Percentiles rank a stretch among this genome's conserved stretches.
phyloP scores from a whole-genome alignment of 2,888 invertebrate species.

The Oscheius onirici region DNA sequence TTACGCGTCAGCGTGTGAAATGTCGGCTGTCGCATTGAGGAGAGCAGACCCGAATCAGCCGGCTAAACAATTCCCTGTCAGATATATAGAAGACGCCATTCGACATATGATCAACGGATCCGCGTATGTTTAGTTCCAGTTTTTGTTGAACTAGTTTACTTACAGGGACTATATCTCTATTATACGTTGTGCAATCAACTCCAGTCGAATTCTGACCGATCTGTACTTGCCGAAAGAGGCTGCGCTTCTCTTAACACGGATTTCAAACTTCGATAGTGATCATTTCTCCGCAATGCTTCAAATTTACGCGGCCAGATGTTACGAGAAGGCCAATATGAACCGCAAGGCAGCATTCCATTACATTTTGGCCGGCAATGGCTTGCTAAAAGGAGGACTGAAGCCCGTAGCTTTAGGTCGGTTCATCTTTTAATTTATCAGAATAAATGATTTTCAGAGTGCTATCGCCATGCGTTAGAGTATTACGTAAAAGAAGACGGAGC shows the following conservation, averaged over 20 bases:
- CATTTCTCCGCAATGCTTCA: constrained; percentile 1
- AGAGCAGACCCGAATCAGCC: constrained; percentile 78
- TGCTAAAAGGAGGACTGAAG: background rate
- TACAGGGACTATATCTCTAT: background rate
- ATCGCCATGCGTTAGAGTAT: background rate
- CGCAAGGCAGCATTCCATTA: constrained; percentile 7
- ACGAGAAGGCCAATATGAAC: background rate
- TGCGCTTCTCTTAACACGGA: background rate
- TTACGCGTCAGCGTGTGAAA: constrained; percentile 78
- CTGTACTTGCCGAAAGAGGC: constrained; percentile 4
- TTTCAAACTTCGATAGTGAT: background rate
- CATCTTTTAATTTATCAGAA: background rate
- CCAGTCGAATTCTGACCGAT: background rate
- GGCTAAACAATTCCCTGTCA: constrained; percentile 75
- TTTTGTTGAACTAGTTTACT: background rate
- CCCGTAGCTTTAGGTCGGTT: background rate
- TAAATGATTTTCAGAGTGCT: background rate
- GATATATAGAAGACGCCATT: constrained; percentile 90
- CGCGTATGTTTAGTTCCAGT: too few relatives aligned
- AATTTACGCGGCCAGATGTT: constrained; percentile 4
- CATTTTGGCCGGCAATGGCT: constrained; percentile 11
- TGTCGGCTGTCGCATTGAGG: constrained; percentile 59
- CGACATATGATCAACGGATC: constrained; percentile 10
- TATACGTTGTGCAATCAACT: constrained; percentile 6
- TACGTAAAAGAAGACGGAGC: too few relatives aligned